phyloP scores from a whole-genome alignment of 92 coral and sea anemone species.

The Epizoanthus ramosus region DNA sequence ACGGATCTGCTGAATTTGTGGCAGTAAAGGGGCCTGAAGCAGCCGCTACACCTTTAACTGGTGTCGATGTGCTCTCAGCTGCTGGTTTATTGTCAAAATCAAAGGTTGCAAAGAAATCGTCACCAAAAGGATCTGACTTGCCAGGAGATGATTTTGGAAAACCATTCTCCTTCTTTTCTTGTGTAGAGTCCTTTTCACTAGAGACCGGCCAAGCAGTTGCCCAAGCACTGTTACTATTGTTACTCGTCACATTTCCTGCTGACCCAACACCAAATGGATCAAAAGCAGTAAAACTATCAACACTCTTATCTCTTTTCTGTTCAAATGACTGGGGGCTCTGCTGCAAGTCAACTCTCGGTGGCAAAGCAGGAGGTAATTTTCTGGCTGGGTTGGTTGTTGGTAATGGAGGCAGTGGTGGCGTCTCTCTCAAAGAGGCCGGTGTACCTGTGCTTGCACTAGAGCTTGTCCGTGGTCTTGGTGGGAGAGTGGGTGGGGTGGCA shows the following conservation, averaged over 20 bases:
- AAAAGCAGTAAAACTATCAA: conserved; percentile 8
- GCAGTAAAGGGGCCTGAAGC: conserved; percentile 45
- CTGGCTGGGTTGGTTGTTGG: conserved; percentile 46
- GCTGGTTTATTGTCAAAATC: conserved; percentile 48
- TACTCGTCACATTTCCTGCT: background rate
- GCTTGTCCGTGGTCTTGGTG: conserved; percentile 79
- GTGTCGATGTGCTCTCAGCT: background rate
- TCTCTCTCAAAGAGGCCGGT: conserved; percentile 45
- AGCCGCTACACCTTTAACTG: conserved; percentile 34
- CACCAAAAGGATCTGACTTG: conserved; percentile 62
- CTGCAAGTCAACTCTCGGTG: conserved; percentile 92
- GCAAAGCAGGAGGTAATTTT: conserved; percentile 86
- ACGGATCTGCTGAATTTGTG: conserved; percentile 24
- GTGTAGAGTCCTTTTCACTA: background rate
- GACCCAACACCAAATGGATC: conserved; percentile 36
- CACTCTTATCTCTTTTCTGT: background rate
- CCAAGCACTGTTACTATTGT: conserved; percentile 15
- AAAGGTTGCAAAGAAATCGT: conserved; percentile 80
- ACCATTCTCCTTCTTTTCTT: background rate
- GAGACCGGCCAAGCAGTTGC: conserved; percentile 11
- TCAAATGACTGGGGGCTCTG: conserved; percentile 16
- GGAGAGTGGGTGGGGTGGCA: conserved; percentile 86
- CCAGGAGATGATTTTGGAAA: conserved; percentile 28
- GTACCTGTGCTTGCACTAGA: conserved; percentile 36
- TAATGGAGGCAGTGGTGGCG: conserved; percentile 51